These are phyloP conservation scores for Gymnoscelis rufifasciata DNA, from an alignment of 2,888 invertebrate genomes.

Conservation along the genomic window DNA sequence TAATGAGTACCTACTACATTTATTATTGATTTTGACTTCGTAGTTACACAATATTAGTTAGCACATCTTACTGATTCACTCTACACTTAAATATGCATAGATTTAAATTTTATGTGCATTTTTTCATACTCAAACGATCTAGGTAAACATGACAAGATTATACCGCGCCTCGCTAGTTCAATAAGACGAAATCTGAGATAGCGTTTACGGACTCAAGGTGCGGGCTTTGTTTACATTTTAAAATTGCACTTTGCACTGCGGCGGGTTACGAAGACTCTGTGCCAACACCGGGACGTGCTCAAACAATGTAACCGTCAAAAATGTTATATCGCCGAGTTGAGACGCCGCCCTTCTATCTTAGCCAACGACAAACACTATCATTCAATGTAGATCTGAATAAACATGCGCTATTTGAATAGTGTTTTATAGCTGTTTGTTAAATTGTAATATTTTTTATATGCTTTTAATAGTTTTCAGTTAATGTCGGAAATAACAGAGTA, in stretches of 20 bases:
- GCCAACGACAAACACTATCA: constrained; percentile 22
- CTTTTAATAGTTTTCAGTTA: too few relatives aligned
- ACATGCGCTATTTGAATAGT: constrained; percentile 2
- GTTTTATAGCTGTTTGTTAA: too few relatives aligned
- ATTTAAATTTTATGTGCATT: too few relatives aligned
- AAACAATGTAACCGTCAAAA: constrained; percentile 73
- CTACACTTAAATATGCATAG: too few relatives aligned
- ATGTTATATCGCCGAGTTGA: constrained; percentile 51
- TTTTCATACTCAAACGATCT: too few relatives aligned
- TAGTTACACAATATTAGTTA: too few relatives aligned
- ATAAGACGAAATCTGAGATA: constrained; percentile 69
- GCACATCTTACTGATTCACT: too few relatives aligned
- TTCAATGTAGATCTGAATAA: constrained; percentile 21
- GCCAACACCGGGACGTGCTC: constrained; percentile 62
- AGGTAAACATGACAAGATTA: constrained; percentile 49
- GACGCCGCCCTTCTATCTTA: constrained; percentile 34
- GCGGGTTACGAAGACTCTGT: constrained; percentile 61
- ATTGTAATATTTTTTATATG: too few relatives aligned
- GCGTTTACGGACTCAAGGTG: constrained; percentile 68
- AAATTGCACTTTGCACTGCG: constrained; percentile 77
- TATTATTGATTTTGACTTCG: too few relatives aligned
- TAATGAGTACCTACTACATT: too few relatives aligned
- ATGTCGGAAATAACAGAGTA: too few relatives aligned
- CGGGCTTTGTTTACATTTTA: constrained; percentile 75
- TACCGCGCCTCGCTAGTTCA: constrained; percentile 57